These are phyloP conservation scores for Drosophila kambysellisi DNA, from an alignment of 2,888 invertebrate species.

Conservation along the genomic window DNA sequence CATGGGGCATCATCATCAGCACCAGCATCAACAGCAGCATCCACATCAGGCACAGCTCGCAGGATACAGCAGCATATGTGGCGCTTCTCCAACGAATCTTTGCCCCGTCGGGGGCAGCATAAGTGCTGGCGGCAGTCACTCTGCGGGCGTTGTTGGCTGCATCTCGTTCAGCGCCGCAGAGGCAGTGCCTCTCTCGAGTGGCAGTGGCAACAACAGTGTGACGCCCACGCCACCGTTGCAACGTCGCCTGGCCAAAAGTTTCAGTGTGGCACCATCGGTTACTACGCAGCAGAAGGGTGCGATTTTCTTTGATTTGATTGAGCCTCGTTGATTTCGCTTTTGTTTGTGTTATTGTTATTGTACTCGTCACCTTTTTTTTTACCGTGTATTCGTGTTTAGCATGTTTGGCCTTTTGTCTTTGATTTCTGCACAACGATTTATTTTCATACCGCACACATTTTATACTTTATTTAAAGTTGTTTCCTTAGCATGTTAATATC, in stretches of 20 bases:
- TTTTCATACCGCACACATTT: slow-evolving; percentile 14
- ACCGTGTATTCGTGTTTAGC: slow-evolving; percentile 6
- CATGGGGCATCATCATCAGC: slow-evolving; percentile 77
- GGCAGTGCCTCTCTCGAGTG: slow-evolving; percentile 29
- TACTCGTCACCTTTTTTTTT: neutral
- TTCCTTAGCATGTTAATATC: slow-evolving; percentile 22
- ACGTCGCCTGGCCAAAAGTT: slow-evolving; percentile 95
- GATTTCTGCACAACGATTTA: slow-evolving; percentile 9
- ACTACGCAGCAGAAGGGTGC: slow-evolving; percentile 85
- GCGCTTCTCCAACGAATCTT: slow-evolving; percentile 43
- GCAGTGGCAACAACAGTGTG: slow-evolving; percentile 70
- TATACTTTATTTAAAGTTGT: slow-evolving; percentile 3
- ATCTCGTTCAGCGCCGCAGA: slow-evolving; percentile 75
- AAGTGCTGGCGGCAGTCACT: slow-evolving; percentile 85
- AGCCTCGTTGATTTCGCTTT: slow-evolving; percentile 34
- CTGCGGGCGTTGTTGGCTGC: slow-evolving; percentile 80
- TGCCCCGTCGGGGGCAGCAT: slow-evolving; percentile 43
- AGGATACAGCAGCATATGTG: slow-evolving; percentile 33
- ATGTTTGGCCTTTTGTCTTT: slow-evolving; percentile 9
- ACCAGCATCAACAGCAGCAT: slow-evolving; percentile 40
- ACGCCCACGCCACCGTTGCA: slow-evolving; percentile 93
- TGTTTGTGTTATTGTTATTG: slow-evolving; percentile 10
- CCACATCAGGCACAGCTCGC: slow-evolving; percentile 42
- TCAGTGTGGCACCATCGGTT: slow-evolving; percentile 92
- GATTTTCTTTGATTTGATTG: slow-evolving; percentile 46